These are phyloP conservation scores for Entomobrya proxima DNA, from an alignment of 2,888 invertebrate genomes.

Conservation along the genomic window DNA sequence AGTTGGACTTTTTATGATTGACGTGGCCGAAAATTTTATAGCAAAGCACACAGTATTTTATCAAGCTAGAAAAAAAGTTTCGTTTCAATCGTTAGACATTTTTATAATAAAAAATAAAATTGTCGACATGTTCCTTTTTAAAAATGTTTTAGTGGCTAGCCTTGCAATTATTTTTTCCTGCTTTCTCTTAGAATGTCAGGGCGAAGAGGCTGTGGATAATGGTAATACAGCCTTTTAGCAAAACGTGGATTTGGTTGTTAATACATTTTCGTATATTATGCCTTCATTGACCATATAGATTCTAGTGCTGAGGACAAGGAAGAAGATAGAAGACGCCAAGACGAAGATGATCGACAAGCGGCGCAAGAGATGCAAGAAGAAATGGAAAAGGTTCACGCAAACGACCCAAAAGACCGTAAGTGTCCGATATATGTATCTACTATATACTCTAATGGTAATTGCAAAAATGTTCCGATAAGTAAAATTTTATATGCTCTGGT, in stretches of 20 bases:
- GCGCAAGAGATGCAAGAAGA: slow-evolving; percentile 21
- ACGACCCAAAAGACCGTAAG: slow-evolving; percentile 57
- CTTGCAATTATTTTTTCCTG: no score
- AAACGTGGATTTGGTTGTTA: neutral
- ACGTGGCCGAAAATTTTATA: neutral
- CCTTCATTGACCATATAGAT: neutral
- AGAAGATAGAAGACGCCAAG: neutral
- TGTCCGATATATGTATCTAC: neutral
- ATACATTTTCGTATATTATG: neutral
- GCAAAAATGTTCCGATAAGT: neutral
- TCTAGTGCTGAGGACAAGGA: neutral
- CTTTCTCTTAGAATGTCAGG: no score
- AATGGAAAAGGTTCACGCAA: slow-evolving; percentile 45
- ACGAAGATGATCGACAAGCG: neutral
- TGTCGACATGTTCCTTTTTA: no score
- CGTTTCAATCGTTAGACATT: no score
- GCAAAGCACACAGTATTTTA: no score
- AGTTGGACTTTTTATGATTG: neutral
- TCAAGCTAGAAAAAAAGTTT: no score
- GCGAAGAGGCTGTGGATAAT: no score
- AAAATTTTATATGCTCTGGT: neutral
- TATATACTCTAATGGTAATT: neutral
- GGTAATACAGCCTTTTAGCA: no score
- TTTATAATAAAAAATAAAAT: no score
- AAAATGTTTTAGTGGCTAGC: no score